These are phyloP conservation scores for Drosophila yooni DNA, from an alignment of 2,888 invertebrate genomes.

Conservation along the genomic window DNA sequence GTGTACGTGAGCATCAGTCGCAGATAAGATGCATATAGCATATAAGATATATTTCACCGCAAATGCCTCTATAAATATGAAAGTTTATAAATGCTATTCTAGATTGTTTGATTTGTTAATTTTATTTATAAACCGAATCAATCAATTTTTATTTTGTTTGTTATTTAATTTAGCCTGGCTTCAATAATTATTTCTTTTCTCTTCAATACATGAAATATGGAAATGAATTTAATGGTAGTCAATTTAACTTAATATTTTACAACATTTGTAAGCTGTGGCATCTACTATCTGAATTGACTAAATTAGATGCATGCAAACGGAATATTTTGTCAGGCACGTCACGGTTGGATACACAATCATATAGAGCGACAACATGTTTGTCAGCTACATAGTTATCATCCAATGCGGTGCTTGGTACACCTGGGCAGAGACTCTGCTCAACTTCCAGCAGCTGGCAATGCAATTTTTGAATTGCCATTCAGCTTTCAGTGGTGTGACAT, in stretches of 20 bases:
- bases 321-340: conserved; percentile 50
- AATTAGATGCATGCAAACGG: conserved; percentile 64
- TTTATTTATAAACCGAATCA: conserved; percentile 24
- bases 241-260: conserved; percentile 29
- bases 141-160: conserved; percentile 6
- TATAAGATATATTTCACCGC: conserved; percentile 45
- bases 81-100: conserved; percentile 65
- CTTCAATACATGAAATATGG: background rate
- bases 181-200: conserved; percentile 22
- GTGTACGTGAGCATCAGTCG: conserved; percentile 62
- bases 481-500: conserved; percentile 54
- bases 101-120: conserved; percentile 70
- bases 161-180: conserved; percentile 8
- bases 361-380: conserved; percentile 40
- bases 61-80: conserved; percentile 67
- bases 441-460: conserved; percentile 28
- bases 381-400: conserved; percentile 39
- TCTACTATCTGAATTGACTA: conserved; percentile 21
- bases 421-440: background rate
- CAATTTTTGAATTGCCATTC: conserved; percentile 62
- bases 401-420: conserved; percentile 26
- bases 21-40: conserved; percentile 45
- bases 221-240: conserved; percentile 11
- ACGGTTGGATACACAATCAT: conserved; percentile 50
- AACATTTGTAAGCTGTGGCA: conserved; percentile 11